Base-by-base conservation (phyloP, 1,140 invertebrate genomes). In the Dreissena polymorpha region DNA sequence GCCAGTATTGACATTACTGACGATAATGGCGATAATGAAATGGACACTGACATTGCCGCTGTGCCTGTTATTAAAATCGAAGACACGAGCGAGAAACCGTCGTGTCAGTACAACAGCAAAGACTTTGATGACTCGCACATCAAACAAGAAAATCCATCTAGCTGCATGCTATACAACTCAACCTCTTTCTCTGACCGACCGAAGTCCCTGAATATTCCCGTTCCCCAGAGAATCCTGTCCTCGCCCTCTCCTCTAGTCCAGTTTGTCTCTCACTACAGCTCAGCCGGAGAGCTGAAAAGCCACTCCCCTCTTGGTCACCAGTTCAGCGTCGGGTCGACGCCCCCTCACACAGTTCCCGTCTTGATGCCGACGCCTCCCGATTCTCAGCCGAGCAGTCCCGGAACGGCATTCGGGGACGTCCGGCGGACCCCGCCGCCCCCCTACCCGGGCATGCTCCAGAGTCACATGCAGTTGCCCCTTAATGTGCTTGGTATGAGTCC, bases 341-440 rank as follows among this genome's bases (percentile, higher is more conserved):
- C 86, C 10, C 85, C 89, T 63, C 89, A 90, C 51, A 88, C 88
- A 8, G 90, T 91, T 0, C 90, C 91, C 10, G 86, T 89, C 5
- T 85, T 89, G 80, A 74, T 91, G 55, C 90, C 89, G 1, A 92
- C 91, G 0, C 91, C 91, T 14, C 91, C 91, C 0, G 90, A 88
- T 73, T 92, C 91, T 2, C 89, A 91, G 73, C 91, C 91, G 12
- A 89, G 84, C 72, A 91, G 90, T 80, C 91, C 91, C 23, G 89
- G 85, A 85, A 89, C 87, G 68, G 87, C 88, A 50, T 60, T 81
- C 21, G 70, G 25, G 70, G 73, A 83, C 55, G 29, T 89, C n/a
- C 72, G 91, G 39, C 83, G 88, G 18, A 90, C 90, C 0, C 91
- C 91, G 51, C 91, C 91, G 18, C 91, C 91, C 3, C 91, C 91